phyloP scores from a whole-genome alignment of 2,113 vertebrate species.

The Urocolius indicus region DNA sequence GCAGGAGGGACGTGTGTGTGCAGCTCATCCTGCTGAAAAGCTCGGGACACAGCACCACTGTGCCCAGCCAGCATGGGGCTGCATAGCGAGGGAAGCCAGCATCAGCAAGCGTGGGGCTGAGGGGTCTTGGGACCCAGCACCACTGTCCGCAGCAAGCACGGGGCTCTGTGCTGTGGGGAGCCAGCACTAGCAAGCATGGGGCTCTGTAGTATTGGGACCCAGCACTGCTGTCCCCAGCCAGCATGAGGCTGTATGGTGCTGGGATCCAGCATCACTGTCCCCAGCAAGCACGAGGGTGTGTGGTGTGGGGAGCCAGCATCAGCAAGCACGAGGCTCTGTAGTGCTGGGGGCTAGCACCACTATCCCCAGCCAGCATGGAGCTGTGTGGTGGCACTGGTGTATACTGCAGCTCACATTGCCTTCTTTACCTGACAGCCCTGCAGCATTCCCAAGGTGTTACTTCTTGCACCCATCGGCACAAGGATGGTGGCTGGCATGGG shows the following conservation, averaged over 20 bases:
- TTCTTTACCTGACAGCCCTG: background rate
- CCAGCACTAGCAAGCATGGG: too few relatives aligned
- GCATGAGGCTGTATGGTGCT: too few relatives aligned
- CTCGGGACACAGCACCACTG: background rate
- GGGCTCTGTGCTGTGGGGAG: too few relatives aligned
- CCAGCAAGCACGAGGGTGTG: too few relatives aligned
- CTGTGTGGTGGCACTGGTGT: background rate
- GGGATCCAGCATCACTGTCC: too few relatives aligned
- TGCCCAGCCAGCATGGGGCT: background rate
- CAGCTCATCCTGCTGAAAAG: background rate
- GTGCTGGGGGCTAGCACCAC: background rate
- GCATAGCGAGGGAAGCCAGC: too few relatives aligned
- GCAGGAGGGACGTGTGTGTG: background rate
- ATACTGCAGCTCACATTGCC: background rate
- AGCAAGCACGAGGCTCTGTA: too few relatives aligned
- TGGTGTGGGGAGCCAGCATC: too few relatives aligned
- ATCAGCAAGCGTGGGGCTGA: too few relatives aligned
- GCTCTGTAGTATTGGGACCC: too few relatives aligned
- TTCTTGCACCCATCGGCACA: background rate
- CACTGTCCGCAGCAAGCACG: background rate
- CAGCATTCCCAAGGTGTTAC: background rate
- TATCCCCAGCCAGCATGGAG: background rate
- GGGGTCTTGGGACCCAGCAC: background rate
- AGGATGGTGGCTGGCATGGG: background rate
- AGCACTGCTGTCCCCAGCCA: background rate